Evolutionary conservation across 1,140 invertebrate species (phyloP), one percentile per base, ranked within the genome.

Genomic region (Drosophila asahinai): DNA sequence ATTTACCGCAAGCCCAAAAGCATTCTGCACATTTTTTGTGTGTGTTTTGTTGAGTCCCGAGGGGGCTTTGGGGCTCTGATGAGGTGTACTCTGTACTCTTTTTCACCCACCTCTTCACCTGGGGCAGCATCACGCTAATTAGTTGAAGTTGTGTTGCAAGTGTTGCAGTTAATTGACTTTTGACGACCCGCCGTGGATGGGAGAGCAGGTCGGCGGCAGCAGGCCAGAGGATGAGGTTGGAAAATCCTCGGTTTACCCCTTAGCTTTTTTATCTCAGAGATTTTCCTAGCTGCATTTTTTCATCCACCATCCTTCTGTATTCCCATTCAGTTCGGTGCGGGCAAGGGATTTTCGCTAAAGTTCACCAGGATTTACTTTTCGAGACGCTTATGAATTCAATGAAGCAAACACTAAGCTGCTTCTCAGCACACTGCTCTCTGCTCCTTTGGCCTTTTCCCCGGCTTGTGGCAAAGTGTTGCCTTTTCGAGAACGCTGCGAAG

Each of bases 91-190:
- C n/a, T 25, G 0, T n/a, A 62, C 36, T 30, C 33, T 14, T 15
- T 12, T 12, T 17, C 30, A 14, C 4, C 17, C 42, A 27, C 42
- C 59, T 25, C 43, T 66, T 22, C 66, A 74, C 71, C 74, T 80
- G 83, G 66, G 67, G 66, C 72, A 80, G 80, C 81, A 71, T 52
- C 57, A 68, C 61, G 77, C 84, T 87, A 89, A 87, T 89, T 87
- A 89, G 84, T 80, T 90, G 66, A 87, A 87, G 77, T 84, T 81
- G 73, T 79, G 74, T 58, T 84, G 81, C 71, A 86, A 87, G 77
- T 87, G 83, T 87, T 86, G 77, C 81, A 87, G 84, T 84, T 89
- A 87, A 87, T 87, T 87, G 84, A 87, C 81, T 84, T 87, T 78
- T 87, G 86, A 90, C 84, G 81, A 84, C 68, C 77, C 73, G 62